Evolutionary conservation across 1,140 invertebrate genomes (phyloP).

Genomic region (Heliconius himera): DNA sequence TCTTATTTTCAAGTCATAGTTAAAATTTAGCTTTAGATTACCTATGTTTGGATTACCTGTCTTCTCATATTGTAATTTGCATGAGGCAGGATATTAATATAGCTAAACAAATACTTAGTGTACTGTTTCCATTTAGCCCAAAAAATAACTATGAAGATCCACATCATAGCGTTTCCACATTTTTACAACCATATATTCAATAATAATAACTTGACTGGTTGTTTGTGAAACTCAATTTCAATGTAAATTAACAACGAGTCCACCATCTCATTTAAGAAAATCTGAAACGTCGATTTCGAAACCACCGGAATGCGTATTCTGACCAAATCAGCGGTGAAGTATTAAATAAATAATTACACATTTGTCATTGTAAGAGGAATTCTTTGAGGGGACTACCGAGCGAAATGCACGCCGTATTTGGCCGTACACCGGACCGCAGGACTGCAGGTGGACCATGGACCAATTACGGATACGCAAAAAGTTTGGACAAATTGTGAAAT

Average conservation of each 20-base stretch:
- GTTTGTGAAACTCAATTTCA: background rate
- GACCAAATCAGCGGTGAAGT: constrained; percentile 66
- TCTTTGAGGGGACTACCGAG: constrained; percentile 56
- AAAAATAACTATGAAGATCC: background rate
- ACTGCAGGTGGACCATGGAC: constrained; percentile 72
- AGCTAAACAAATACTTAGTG: background rate
- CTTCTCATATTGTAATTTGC: too few relatives aligned
- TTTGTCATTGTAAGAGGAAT: constrained; percentile 77
- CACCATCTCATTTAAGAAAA: background rate
- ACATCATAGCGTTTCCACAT: background rate
- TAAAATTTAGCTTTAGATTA: too few relatives aligned
- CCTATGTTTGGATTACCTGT: too few relatives aligned
- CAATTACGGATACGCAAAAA: constrained; percentile 73
- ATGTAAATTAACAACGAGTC: background rate
- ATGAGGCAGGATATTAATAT: background rate
- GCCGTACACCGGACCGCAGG: constrained; percentile 61
- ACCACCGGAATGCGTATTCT: constrained; percentile 66
- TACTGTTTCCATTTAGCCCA: background rate
- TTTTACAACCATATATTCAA: background rate
- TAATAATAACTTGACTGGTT: background rate
- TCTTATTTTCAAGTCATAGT: too few relatives aligned
- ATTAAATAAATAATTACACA: constrained; percentile 81
- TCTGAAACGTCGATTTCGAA: constrained; percentile 17
- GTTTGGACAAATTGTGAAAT: constrained; percentile 78
- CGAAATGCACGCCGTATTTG: constrained; percentile 66